Conservation (phyloP, 2,888 invertebrate species). For the Rhagonycha fulva region DNA sequence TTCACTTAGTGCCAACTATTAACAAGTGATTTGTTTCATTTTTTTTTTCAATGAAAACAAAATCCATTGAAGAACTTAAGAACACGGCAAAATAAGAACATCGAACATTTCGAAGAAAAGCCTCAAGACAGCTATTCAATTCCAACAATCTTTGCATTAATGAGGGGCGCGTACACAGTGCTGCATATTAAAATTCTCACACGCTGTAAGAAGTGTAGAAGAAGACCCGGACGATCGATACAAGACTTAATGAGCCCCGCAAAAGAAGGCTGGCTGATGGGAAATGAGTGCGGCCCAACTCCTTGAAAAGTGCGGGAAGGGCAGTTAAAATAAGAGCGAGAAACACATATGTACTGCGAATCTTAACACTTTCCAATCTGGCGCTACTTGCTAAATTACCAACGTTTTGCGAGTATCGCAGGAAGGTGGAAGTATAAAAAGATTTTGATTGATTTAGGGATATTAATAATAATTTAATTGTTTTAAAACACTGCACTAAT, state of each 20-base stretch:
- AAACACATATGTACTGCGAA: slow-evolving; percentile 32
- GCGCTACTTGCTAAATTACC: neutral
- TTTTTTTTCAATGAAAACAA: neutral
- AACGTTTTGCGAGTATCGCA: neutral
- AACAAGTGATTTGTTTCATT: neutral
- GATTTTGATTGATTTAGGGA: neutral
- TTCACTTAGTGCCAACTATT: neutral
- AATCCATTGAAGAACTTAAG: slow-evolving; percentile 9
- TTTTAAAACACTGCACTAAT: neutral
- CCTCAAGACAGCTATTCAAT: slow-evolving; percentile 45
- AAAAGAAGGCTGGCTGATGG: slow-evolving; percentile 51
- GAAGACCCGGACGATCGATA: slow-evolving; percentile 50
- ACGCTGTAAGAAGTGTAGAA: slow-evolving; percentile 50
- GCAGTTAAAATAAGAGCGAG: slow-evolving; percentile 36
- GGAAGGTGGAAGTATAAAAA: neutral
- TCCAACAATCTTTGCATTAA: slow-evolving; percentile 52
- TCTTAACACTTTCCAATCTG: slow-evolving; percentile 19
- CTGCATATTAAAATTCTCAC: slow-evolving; percentile 55
- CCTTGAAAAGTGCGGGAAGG: slow-evolving; percentile 30
- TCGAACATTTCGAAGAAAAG: slow-evolving; percentile 28
- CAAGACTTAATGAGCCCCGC: slow-evolving; percentile 53
- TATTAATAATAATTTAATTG: neutral
- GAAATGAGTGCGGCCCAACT: slow-evolving; percentile 38
- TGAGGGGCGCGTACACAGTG: slow-evolving; percentile 50
- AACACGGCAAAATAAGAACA: slow-evolving; percentile 18